A percentile compares a stretch with the other conserved stretches of the same genome.
phyloP scores from a whole-genome alignment of 2,797 vertebrate genomes.

The Siniperca undulata region DNA sequence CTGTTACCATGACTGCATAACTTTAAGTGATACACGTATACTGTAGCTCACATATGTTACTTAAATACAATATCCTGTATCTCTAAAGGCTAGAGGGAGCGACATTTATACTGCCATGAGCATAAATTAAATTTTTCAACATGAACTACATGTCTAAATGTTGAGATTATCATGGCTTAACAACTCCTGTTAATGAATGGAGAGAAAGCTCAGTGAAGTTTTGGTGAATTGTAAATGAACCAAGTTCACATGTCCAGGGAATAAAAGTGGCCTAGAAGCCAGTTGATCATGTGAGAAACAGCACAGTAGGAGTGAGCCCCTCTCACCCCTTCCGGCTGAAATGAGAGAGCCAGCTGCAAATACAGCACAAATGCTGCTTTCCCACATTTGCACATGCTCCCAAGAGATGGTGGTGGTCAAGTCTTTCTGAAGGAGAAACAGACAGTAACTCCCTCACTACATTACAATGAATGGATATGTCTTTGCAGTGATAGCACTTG shows the following conservation, averaged over 20 bases:
- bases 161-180: slow-evolving; percentile 43
- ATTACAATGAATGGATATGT: slow-evolving; percentile 6
- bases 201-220: slow-evolving; percentile 3
- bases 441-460: slow-evolving; percentile 48
- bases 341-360: slow-evolving; percentile 74
- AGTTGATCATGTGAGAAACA: slow-evolving; percentile 67
- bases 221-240: slow-evolving; percentile 24
- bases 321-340: slow-evolving; percentile 50
- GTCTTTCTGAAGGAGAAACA: slow-evolving; percentile 45
- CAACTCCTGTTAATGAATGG: slow-evolving; percentile 1
- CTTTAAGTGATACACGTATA: slow-evolving; percentile 50
- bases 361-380: slow-evolving; percentile 57
- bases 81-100: slow-evolving; percentile 4
- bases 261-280: slow-evolving; percentile 26
- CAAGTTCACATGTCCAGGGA: slow-evolving; percentile 28
- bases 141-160: slow-evolving; percentile 31
- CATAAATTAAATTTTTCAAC: slow-evolving; percentile 31
- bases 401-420: slow-evolving; percentile 65
- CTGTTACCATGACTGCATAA: slow-evolving; percentile 62
- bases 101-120: slow-evolving; percentile 9
- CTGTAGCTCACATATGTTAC: slow-evolving; percentile 40
- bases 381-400: slow-evolving; percentile 75
- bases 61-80: slow-evolving; percentile 44
- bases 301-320: slow-evolving; percentile 51
- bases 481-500: slow-evolving; percentile 24